These are phyloP conservation scores for Chymomyza procnemis DNA, from an alignment of 2,888 invertebrate genomes.

Conservation along the genomic window DNA sequence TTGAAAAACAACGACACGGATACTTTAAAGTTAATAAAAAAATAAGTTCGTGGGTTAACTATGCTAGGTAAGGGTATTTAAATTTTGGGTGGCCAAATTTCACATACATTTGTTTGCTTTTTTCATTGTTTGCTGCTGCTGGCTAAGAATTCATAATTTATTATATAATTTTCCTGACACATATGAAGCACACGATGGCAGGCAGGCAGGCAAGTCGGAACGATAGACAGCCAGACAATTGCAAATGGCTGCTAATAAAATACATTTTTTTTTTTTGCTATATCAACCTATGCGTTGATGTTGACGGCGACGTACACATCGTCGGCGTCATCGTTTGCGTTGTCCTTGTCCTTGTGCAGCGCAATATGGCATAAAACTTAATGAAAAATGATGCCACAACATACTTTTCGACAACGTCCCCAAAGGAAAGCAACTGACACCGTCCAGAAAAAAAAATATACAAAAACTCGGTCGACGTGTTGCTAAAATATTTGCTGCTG, in stretches of 20 bases:
- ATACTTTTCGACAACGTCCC: constrained; percentile 9
- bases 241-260: constrained; percentile 41
- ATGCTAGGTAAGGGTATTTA: too few relatives aligned
- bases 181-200: constrained; percentile 4
- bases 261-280: constrained; percentile 34
- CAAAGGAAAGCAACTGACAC: neutral
- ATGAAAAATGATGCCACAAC: constrained; percentile 55
- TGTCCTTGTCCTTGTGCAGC: constrained; percentile 18
- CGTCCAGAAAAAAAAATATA: neutral
- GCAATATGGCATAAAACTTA: constrained; percentile 56
- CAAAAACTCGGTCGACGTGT: constrained; percentile 21
- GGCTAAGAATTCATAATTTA: constrained; percentile 43
- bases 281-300: constrained; percentile 21
- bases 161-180: constrained; percentile 40
- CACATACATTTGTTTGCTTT: too few relatives aligned
- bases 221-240: constrained; percentile 2
- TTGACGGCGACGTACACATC: neutral
- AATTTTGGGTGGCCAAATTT: too few relatives aligned
- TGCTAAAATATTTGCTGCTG: neutral
- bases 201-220: too few relatives aligned
- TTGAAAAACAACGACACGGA: too few relatives aligned
- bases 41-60: too few relatives aligned
- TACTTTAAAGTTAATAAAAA: too few relatives aligned
- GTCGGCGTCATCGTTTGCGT: neutral
- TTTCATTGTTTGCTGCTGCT: neutral